Percentiles rank a stretch among this genome's conserved stretches.
Evolutionary conservation across 2,888 invertebrate genomes (phyloP).

Genomic region (Eristalinus aeneus): DNA sequence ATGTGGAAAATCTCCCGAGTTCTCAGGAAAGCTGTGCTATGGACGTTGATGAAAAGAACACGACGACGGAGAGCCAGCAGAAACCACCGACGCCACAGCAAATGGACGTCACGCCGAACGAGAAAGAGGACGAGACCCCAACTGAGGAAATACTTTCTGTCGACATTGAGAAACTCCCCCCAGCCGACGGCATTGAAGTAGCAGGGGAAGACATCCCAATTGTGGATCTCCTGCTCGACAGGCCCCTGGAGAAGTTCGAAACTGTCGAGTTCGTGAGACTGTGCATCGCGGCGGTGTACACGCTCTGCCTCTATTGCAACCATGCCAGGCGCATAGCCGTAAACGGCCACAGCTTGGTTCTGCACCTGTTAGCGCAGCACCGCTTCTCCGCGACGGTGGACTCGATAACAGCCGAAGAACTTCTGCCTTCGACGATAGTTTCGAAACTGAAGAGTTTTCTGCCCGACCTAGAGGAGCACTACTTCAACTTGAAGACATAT

Average conservation of each 20-base stretch:
- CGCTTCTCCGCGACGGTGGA: constrained; percentile 89
- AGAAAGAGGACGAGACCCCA: not conserved
- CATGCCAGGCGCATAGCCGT: constrained; percentile 92
- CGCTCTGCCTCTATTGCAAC: constrained; percentile 91
- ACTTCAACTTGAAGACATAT: constrained; percentile 88
- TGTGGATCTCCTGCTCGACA: constrained; percentile 87
- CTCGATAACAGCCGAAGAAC: constrained; percentile 88
- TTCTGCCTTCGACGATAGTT: constrained; percentile 87
- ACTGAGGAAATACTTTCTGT: constrained; percentile 37
- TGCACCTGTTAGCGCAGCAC: constrained; percentile 91
- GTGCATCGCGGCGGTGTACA: constrained; percentile 86
- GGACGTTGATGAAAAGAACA: constrained; percentile 42
- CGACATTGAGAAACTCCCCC: constrained; percentile 65
- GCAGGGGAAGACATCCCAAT: constrained; percentile 85
- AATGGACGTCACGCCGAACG: constrained; percentile 27
- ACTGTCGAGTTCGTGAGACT: constrained; percentile 87
- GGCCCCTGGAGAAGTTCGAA: constrained; percentile 88
- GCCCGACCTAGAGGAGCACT: constrained; percentile 84
- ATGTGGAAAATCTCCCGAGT: constrained; percentile 24
- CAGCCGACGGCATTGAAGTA: constrained; percentile 81
- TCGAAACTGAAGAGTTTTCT: constrained; percentile 83
- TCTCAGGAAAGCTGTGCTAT: constrained; percentile 48
- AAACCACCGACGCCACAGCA: not conserved
- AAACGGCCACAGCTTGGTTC: constrained; percentile 89
- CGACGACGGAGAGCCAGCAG: not conserved